Evolutionary conservation across 2,888 invertebrate species (phyloP).

Genomic region (Temnothorax unifasciatus): DNA sequence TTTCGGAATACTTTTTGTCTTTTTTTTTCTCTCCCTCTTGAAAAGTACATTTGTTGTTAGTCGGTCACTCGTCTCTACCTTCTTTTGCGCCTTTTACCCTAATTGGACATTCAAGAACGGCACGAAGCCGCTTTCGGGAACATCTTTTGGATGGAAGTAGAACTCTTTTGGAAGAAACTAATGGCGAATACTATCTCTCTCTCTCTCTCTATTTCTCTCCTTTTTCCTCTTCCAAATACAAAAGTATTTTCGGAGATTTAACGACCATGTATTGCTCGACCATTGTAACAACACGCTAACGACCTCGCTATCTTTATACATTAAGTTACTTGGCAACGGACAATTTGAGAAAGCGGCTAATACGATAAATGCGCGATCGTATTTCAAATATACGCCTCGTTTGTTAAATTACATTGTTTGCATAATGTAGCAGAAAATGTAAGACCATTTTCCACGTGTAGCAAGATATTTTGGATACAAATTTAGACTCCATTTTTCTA

Average conservation of each 20-base stretch:
- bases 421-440: background rate
- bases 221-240: background rate
- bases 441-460: background rate
- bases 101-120: conserved; percentile 61
- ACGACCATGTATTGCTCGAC: background rate
- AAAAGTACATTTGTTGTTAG: conserved; percentile 50
- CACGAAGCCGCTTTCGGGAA: conserved; percentile 30
- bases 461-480: background rate
- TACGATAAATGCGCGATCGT: background rate
- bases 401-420: background rate
- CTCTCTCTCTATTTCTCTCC: background rate
- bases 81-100: conserved; percentile 62
- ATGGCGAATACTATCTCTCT: conserved; percentile 33
- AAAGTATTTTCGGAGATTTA: conserved; percentile 33
- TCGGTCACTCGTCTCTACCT: conserved; percentile 15
- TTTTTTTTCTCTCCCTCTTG: conserved; percentile 19
- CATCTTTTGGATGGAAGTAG: conserved; percentile 38
- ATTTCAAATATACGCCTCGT: conserved; percentile 2
- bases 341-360: background rate
- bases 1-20: conserved; percentile 6
- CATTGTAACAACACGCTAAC: conserved; percentile 31
- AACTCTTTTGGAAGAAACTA: conserved; percentile 49
- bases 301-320: background rate
- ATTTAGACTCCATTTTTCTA: background rate
- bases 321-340: background rate